Base-by-base conservation (phyloP, 1,140 invertebrate species). In the Ceratina australensis region DNA sequence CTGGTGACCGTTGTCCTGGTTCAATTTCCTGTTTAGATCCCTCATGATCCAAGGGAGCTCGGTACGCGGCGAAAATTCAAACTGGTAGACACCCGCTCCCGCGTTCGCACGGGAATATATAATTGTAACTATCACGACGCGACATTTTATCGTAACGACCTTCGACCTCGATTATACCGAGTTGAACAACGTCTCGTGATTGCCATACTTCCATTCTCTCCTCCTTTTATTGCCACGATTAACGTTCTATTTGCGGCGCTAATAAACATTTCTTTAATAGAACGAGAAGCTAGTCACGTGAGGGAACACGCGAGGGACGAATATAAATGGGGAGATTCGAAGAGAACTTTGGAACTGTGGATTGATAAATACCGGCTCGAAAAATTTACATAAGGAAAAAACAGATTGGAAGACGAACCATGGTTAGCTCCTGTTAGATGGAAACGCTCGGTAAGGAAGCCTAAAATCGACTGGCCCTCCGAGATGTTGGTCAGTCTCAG, bases 21-120 rank as follows among this genome's bases (percentile, higher is more conserved):
- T 76, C 12, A 42, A 10, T 33, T 84, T 84, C 57, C 73, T 71
- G 15, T 79, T 82, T 33, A 72, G 10, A 13, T 84, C 80, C 24
- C 49, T 72, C 82, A 82, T 84, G 15, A 13, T 61, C n/a, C 20
- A 16, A 0, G 13, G 33, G 3, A 16, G 10, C n/a, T 18, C 1
- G 13, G 47, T 18, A 33, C 57, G 28, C 18, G 22, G 3, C 49
- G 54, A 73, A 60, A 63, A 63, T 67, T 49, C 33, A 3, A n/a
- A 71, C 78, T 79, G 59, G 12, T 20, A n/a, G 16, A 54, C 7
- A 49, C n/a, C 42, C 42, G 26, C 33, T 42, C 33, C 33, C 8
- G 33, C 10, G 5, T 42, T 10, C 33, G 7, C 33, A 42, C 33
- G 33, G 33, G 33, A 42, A 42, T 42, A 42, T 42, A 42, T 42